Evolutionary conservation across 2,888 invertebrate genomes (phyloP).

Genomic region (Drosophila cognata): DNA sequence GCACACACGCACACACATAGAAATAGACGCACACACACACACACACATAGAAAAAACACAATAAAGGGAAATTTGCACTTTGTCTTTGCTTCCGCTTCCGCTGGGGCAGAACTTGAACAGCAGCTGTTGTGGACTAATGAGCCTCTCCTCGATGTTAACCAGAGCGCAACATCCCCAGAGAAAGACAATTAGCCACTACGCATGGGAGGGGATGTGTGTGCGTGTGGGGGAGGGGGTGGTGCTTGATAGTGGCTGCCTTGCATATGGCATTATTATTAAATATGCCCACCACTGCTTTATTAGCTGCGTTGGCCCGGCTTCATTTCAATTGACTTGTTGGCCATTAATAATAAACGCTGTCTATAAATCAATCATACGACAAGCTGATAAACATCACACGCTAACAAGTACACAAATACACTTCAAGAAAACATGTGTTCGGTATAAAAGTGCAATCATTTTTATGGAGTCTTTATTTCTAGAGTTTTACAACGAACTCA

Average conservation of each 20-base stretch:
- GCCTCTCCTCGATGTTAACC: slow-evolving; percentile 36
- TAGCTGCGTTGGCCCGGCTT: slow-evolving; percentile 19
- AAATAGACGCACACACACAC: background rate
- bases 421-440: background rate
- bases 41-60: slow-evolving; percentile 17
- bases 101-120: slow-evolving; percentile 41
- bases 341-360: slow-evolving; percentile 56
- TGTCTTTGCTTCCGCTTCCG: slow-evolving; percentile 66
- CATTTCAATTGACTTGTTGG: slow-evolving; percentile 58
- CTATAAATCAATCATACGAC: slow-evolving; percentile 77
- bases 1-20: slow-evolving; percentile 7
- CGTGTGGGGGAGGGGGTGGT: background rate
- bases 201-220: background rate
- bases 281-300: slow-evolving; percentile 23
- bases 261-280: slow-evolving; percentile 45
- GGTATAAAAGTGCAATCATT: background rate
- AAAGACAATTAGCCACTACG: slow-evolving; percentile 43
- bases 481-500: rapidly evolving
- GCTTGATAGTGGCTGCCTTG: background rate
- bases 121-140: slow-evolving; percentile 52
- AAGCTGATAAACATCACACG: slow-evolving; percentile 72
- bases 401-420: slow-evolving; percentile 23
- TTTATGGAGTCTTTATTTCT: background rate
- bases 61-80: slow-evolving; percentile 73
- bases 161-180: slow-evolving; percentile 44